Conservation (phyloP, 2,113 vertebrate species). For the Python bivittatus region DNA sequence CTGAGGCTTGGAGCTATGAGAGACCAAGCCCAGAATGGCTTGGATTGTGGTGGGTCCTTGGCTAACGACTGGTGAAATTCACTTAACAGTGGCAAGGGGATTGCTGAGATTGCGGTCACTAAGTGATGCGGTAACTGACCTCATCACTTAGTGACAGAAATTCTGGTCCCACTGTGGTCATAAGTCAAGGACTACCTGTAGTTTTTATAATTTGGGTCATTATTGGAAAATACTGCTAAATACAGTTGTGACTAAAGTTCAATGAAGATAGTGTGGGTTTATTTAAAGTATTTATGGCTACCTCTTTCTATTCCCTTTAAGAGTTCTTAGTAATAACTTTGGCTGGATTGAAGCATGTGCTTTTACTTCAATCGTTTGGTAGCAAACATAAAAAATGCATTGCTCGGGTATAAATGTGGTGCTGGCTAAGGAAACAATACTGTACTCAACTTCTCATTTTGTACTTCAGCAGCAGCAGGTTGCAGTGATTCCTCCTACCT, state of each 20-base stretch:
- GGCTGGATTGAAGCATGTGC: background rate
- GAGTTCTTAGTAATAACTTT: background rate
- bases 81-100: too few species aligned
- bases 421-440: background rate
- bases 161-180: too few species aligned
- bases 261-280: background rate
- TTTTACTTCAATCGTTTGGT: background rate
- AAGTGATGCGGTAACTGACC: too few species aligned
- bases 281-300: background rate
- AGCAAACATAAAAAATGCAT: background rate
- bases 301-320: background rate
- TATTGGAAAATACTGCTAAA: too few species aligned
- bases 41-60: too few species aligned
- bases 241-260: background rate
- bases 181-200: too few species aligned
- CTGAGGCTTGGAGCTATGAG: too few species aligned
- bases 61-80: too few species aligned
- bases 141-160: too few species aligned
- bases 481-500: background rate
- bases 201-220: too few species aligned
- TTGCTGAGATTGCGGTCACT: too few species aligned
- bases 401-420: background rate
- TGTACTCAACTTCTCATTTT: background rate
- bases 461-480: background rate
- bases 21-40: too few species aligned